phyloP scores from a whole-genome alignment of 2,888 invertebrate species.

The Apodemia duryi region DNA sequence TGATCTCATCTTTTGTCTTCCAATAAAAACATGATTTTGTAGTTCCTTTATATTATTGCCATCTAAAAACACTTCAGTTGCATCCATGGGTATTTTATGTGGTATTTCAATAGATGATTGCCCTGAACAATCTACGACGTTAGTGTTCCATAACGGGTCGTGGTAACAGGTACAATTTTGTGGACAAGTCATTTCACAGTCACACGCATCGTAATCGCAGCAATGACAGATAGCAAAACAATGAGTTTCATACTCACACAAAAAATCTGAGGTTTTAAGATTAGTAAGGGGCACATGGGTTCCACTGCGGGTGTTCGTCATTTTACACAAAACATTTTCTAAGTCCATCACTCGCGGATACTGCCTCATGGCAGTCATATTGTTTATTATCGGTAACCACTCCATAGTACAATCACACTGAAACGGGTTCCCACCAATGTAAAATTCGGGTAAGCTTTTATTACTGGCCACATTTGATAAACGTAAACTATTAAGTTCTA shows the following conservation, averaged over 20 bases:
- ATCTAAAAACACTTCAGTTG: slow-evolving; percentile 94
- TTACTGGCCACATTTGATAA: slow-evolving; percentile 86
- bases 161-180: slow-evolving; percentile 96
- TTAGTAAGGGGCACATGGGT: slow-evolving; percentile 87
- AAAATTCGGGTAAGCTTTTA: slow-evolving; percentile 90
- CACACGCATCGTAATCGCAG: slow-evolving; percentile 97
- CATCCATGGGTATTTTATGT: slow-evolving; percentile 94
- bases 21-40: slow-evolving; percentile 93
- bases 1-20: slow-evolving; percentile 91
- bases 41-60: slow-evolving; percentile 92
- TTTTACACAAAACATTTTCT: slow-evolving; percentile 92
- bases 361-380: slow-evolving; percentile 88
- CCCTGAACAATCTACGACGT: slow-evolving; percentile 94
- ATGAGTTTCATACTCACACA: slow-evolving; percentile 94
- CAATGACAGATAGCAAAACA: slow-evolving; percentile 97
- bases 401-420: slow-evolving; percentile 97
- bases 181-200: slow-evolving; percentile 98
- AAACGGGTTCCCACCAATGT: slow-evolving; percentile 95
- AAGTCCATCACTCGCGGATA: slow-evolving; percentile 94
- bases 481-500: slow-evolving; percentile 89
- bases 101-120: slow-evolving; percentile 89
- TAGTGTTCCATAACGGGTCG: slow-evolving; percentile 95
- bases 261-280: slow-evolving; percentile 90
- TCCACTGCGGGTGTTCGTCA: slow-evolving; percentile 90
- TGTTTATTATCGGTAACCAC: slow-evolving; percentile 94